Conservation (phyloP, 2,113 vertebrate species). For the Potamarius usumacintae region DNA sequence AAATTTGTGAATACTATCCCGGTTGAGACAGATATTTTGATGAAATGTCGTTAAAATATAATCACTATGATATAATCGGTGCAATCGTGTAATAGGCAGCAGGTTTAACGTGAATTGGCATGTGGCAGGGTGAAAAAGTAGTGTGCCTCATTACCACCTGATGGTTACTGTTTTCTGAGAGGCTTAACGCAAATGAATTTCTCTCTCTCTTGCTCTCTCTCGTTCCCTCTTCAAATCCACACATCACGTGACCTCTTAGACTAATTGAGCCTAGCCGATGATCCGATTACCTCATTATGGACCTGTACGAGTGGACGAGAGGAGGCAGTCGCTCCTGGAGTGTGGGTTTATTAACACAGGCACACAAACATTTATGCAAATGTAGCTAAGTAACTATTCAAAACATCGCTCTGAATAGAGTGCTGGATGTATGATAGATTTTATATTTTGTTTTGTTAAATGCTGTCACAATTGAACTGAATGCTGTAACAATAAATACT, state of each 20-base stretch:
- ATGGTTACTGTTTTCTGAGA: not conserved
- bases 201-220: not conserved
- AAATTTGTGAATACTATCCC: not conserved
- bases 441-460: not conserved
- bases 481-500: not conserved
- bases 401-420: not conserved
- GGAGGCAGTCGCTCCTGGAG: slow-evolving; percentile 3
- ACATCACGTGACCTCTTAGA: slow-evolving; percentile 38
- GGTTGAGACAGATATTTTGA: not conserved
- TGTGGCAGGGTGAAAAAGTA: not conserved
- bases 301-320: slow-evolving; percentile 18
- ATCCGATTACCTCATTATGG: slow-evolving; percentile 45
- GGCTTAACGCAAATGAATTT: not conserved
- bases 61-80: not conserved
- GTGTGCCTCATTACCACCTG: not conserved
- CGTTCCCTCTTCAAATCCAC: not conserved
- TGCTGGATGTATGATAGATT: not conserved
- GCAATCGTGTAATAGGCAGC: too few relatives aligned
- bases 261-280: slow-evolving; percentile 39
- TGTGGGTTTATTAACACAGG: slow-evolving; percentile 9
- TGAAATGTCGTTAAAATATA: not conserved
- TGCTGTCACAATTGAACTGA: not conserved
- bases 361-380: not conserved
- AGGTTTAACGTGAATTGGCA: slow-evolving; percentile 6
- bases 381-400: not conserved